Percentiles rank a stretch among this genome's conserved stretches.
These are phyloP conservation scores for Araneus ventricosus DNA, from an alignment of 1,140 invertebrate genomes.

Conservation along the genomic window DNA sequence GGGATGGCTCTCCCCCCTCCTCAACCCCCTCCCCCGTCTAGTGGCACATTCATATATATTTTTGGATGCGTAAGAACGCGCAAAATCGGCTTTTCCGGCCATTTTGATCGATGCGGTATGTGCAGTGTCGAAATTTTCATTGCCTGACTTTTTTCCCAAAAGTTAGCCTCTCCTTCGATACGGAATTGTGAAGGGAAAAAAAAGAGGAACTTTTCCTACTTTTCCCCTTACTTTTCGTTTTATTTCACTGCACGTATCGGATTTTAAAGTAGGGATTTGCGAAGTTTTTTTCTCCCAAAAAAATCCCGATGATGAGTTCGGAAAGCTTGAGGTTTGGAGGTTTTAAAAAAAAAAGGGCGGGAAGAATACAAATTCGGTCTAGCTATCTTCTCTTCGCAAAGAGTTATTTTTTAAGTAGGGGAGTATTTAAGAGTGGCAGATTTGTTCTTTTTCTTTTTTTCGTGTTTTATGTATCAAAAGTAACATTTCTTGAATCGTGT, in stretches of 20 bases:
- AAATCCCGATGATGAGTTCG: constrained; percentile 37
- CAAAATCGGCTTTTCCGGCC: constrained; percentile 57
- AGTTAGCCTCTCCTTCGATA: neutral
- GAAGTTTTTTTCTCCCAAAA: neutral
- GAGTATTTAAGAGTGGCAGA: neutral
- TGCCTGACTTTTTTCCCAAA: constrained; percentile 1
- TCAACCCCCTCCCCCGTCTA: neutral
- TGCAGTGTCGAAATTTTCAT: constrained; percentile 36
- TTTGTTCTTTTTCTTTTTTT: neutral
- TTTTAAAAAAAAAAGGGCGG: neutral
- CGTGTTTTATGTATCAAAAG: neutral
- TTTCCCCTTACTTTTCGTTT: neutral
- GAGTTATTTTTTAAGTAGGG: neutral
- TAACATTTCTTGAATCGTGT: neutral
- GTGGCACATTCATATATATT: constrained; percentile 38
- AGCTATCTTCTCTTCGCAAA: neutral
- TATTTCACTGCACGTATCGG: constrained; percentile 36
- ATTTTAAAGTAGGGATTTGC: constrained; percentile 51
- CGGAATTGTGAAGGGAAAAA: neutral
- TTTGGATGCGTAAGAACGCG: constrained; percentile 30
- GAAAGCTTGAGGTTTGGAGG: neutral
- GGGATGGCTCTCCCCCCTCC: neutral
- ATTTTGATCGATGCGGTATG: constrained; percentile 63
- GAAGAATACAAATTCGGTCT: constrained; percentile 17
- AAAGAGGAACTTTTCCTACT: constrained; percentile 16